phyloP scores from a whole-genome alignment of 2,113 vertebrate species.

The Ctenodactylus gundi region DNA sequence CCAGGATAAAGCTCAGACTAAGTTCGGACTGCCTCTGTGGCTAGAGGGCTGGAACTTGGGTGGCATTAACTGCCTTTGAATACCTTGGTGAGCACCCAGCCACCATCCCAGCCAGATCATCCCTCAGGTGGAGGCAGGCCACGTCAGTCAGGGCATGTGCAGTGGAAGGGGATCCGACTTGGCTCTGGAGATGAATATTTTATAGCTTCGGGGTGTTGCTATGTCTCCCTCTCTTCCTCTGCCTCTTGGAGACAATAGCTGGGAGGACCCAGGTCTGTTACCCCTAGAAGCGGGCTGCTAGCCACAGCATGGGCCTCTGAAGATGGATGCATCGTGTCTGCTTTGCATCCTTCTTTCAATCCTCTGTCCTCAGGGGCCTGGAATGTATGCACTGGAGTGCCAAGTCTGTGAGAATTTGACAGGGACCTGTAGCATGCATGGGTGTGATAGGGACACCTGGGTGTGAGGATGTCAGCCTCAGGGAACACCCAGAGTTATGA shows the following conservation, averaged over 20 bases:
- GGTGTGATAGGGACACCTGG: not conserved
- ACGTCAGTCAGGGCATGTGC: not conserved
- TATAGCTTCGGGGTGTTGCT: not conserved
- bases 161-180: conserved; percentile 28
- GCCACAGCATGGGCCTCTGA: not conserved
- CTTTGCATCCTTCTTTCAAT: not conserved
- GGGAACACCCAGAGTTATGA: not conserved
- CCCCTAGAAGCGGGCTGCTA: not conserved
- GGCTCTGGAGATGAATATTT: conserved; percentile 36
- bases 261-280: no score
- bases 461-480: not conserved
- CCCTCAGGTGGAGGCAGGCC: not conserved
- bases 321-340: not conserved
- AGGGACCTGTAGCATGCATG: not conserved
- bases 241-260: not conserved
- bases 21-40: not conserved
- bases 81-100: no score
- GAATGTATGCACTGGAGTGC: not conserved
- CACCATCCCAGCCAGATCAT: not conserved
- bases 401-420: not conserved
- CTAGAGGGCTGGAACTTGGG: not conserved
- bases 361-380: not conserved
- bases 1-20: not conserved
- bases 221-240: not conserved
- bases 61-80: no score